phyloP scores from a whole-genome alignment of 2,797 vertebrate species.

The Mionectes olivaceus region DNA sequence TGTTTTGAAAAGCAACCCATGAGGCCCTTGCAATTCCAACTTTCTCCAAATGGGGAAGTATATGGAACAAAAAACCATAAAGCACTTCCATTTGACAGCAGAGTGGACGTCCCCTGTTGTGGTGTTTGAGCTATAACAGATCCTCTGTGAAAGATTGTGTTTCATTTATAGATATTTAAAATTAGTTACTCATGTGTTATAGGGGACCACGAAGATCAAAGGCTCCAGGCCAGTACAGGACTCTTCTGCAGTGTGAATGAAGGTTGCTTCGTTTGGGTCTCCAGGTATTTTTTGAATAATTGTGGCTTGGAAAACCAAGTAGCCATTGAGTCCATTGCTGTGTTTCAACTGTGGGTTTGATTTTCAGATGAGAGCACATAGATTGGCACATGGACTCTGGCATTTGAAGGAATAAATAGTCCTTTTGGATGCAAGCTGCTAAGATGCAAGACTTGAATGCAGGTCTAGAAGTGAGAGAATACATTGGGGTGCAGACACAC shows the following conservation, averaged over 20 bases:
- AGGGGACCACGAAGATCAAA: neutral
- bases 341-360: neutral
- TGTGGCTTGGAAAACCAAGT: slow-evolving; percentile 37
- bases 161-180: slow-evolving; percentile 30
- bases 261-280: neutral
- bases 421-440: neutral
- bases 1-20: neutral
- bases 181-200: neutral
- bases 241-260: neutral
- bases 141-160: neutral
- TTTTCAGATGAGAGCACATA: neutral
- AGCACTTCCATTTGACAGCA: neutral
- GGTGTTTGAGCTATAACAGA: neutral
- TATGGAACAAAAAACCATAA: neutral
- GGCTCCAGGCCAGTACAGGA: neutral
- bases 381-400: neutral
- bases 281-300: neutral
- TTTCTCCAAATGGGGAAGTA: neutral
- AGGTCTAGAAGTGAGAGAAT: neutral
- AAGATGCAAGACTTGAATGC: neutral
- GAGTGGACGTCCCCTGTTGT: neutral
- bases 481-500: neutral
- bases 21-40: neutral
- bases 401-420: neutral
- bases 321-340: neutral